Conservation (phyloP, 2,797 vertebrate genomes). For the Helarctos malayanus region DNA sequence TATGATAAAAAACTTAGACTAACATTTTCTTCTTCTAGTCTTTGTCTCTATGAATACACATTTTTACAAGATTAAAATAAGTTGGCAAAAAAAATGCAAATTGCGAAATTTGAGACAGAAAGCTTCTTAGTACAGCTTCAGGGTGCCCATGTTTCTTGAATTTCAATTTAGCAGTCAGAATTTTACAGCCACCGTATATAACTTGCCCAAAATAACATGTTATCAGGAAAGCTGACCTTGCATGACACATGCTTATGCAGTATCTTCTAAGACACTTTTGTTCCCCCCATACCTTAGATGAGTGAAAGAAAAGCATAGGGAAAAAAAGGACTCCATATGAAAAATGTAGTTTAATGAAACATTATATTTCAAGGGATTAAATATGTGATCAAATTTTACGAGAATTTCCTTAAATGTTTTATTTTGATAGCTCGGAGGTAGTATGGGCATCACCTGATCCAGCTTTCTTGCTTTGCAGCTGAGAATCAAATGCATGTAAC, state of each 20-base stretch:
- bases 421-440: not conserved
- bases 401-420: not conserved
- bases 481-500: not conserved
- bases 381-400: not conserved
- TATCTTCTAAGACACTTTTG: not conserved
- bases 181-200: not conserved
- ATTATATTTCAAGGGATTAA: not conserved
- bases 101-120: not conserved
- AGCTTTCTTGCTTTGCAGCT: not conserved
- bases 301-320: not conserved
- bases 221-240: not conserved
- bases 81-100: not conserved
- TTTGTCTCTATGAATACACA: conserved; percentile 45
- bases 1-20: conserved; percentile 59
- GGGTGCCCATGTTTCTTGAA: not conserved
- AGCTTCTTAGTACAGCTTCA: not conserved
- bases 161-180: not conserved
- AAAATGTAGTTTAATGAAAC: not conserved
- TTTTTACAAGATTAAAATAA: conserved; percentile 73
- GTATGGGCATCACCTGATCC: not conserved
- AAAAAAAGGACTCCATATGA: not conserved
- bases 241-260: not conserved
- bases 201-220: not conserved
- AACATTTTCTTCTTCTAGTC: conserved; percentile 56
- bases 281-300: not conserved